Conservation (phyloP, 2,888 invertebrate species). For the Latrodectus elegans region DNA sequence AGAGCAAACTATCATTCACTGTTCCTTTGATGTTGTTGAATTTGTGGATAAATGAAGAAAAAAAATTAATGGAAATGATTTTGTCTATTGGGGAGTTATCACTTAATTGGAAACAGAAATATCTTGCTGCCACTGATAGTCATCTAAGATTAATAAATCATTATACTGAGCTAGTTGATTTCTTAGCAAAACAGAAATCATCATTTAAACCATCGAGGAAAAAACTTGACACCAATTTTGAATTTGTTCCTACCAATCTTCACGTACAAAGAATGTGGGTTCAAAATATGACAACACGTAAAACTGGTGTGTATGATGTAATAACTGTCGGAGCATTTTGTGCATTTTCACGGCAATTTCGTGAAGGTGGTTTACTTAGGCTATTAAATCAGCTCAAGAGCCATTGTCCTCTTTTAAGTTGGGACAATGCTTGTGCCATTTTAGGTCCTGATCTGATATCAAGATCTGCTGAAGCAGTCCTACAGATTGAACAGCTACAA, state of each 20-base stretch:
- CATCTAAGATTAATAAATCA: conserved; percentile 88
- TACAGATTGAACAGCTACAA: conserved; percentile 69
- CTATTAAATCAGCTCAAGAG: conserved; percentile 66
- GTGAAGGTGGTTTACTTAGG: conserved; percentile 66
- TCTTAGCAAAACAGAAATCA: conserved; percentile 80
- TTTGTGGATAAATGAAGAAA: conserved; percentile 93
- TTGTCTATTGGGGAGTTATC: conserved; percentile 76
- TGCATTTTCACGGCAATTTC: conserved; percentile 79
- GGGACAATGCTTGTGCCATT: conserved; percentile 53
- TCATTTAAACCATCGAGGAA: conserved; percentile 82
- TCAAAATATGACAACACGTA: conserved; percentile 84
- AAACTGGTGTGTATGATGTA: conserved; percentile 87
- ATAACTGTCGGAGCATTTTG: conserved; percentile 94
- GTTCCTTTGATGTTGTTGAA: conserved; percentile 92
- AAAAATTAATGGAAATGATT: conserved; percentile 89
- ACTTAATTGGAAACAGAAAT: conserved; percentile 87
- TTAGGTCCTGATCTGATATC: conserved; percentile 69
- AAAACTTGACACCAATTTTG: conserved; percentile 86
- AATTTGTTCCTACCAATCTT: conserved; percentile 93
- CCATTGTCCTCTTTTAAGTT: conserved; percentile 46
- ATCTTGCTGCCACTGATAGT: conserved; percentile 86
- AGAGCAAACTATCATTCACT: conserved; percentile 87
- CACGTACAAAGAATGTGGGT: conserved; percentile 96
- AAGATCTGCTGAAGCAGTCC: conserved; percentile 69
- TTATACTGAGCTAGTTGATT: conserved; percentile 89